Evolutionary conservation across 2,797 vertebrate genomes (phyloP).

Genomic region (Spinus olivaceus): DNA sequence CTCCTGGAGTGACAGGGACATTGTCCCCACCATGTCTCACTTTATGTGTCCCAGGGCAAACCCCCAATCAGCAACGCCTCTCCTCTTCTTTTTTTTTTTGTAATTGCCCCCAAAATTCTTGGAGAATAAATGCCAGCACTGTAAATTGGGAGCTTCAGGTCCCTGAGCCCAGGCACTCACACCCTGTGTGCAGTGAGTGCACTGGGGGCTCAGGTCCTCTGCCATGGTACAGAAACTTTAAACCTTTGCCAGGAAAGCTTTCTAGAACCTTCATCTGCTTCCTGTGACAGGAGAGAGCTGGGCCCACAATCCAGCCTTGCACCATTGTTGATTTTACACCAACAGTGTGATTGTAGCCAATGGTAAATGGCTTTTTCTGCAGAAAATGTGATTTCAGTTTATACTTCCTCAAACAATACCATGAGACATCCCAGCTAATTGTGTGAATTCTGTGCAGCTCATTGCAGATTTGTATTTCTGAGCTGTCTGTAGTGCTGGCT

Average conservation of each 20-base stretch:
- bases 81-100: not conserved
- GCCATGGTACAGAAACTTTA: rapidly evolving
- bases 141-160: not conserved
- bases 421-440: not conserved
- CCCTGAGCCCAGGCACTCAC: rapidly evolving
- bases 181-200: rapidly evolving
- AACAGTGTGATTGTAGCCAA: not conserved
- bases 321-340: not conserved
- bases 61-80: rapidly evolving
- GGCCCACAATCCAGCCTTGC: not conserved
- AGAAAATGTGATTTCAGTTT: not conserved
- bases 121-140: not conserved
- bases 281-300: not conserved
- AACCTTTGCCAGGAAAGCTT: not conserved
- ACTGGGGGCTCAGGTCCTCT: not conserved
- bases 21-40: rapidly evolving
- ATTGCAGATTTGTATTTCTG: not conserved
- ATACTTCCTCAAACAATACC: not conserved
- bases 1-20: not conserved
- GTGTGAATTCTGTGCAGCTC: not conserved
- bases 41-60: not conserved
- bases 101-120: not conserved
- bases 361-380: too few relatives aligned
- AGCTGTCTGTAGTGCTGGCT: not conserved
- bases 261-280: not conserved